Percentiles rank a stretch among this genome's conserved stretches.
These are phyloP conservation scores for Archilochus colubris DNA, from an alignment of 2,113 vertebrate species.

Conservation along the genomic window DNA sequence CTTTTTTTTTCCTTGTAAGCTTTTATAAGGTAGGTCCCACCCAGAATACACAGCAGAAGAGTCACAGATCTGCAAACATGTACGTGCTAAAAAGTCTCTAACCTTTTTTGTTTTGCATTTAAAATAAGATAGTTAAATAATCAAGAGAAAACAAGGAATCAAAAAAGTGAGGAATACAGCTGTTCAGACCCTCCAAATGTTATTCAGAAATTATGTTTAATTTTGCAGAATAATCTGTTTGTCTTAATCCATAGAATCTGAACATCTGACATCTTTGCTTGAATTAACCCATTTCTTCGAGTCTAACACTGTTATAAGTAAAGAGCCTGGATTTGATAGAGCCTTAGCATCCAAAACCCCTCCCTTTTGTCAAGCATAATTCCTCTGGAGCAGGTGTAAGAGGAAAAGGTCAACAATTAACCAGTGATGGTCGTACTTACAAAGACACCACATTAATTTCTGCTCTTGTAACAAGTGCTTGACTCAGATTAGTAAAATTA, in stretches of 20 bases:
- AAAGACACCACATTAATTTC: neutral
- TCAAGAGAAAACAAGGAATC: neutral
- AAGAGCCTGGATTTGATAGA: neutral
- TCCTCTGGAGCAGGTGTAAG: neutral
- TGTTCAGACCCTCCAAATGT: neutral
- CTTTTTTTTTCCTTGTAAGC: rapidly evolving
- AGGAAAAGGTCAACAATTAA: conserved; percentile 6
- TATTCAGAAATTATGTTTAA: neutral
- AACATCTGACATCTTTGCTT: conserved; percentile 5
- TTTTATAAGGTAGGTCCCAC: neutral
- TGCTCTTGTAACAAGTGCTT: neutral
- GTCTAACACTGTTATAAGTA: neutral
- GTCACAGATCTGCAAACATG: neutral
- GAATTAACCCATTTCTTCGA: conserved; percentile 13
- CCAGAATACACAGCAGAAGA: neutral
- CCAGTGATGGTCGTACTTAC: neutral
- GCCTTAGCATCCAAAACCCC: neutral
- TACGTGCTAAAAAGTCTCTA: neutral
- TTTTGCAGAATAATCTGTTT: conserved; percentile 24
- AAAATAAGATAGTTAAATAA: neutral
- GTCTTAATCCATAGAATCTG: conserved; percentile 2
- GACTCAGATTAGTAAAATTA: neutral
- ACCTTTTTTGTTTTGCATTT: neutral
- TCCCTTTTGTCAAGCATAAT: neutral
- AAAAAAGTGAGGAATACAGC: neutral